Conservation (phyloP, 2,113 vertebrate genomes). For the Gambusia affinis region DNA sequence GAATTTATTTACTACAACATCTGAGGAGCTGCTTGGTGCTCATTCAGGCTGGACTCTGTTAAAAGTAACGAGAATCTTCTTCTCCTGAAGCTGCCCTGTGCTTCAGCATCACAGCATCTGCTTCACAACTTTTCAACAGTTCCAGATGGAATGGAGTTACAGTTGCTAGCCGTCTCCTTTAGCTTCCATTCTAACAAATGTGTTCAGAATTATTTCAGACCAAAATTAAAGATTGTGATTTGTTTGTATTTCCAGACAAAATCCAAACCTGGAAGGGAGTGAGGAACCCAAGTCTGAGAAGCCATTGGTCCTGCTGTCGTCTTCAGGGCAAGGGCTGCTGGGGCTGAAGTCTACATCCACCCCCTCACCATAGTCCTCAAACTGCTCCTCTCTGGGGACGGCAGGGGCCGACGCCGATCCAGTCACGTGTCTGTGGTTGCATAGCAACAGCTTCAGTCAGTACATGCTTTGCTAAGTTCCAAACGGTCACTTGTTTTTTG, state of each 20-base stretch:
- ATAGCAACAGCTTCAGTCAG: not conserved
- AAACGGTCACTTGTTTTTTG: not conserved
- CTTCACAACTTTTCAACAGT: not conserved
- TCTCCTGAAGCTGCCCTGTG: not conserved
- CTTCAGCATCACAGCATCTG: not conserved
- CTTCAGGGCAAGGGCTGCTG: slow-evolving; percentile 92
- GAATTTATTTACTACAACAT: too few relatives aligned
- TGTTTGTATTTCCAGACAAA: not conserved
- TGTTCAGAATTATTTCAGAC: not conserved
- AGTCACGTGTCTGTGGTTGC: slow-evolving; percentile 73
- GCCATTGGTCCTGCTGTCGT: slow-evolving; percentile 88
- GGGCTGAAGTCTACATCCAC: slow-evolving; percentile 92
- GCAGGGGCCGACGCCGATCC: slow-evolving; percentile 85
- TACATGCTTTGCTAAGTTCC: not conserved
- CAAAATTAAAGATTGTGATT: not conserved
- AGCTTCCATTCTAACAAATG: not conserved
- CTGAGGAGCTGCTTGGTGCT: too few relatives aligned
- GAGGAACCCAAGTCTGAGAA: slow-evolving; percentile 94
- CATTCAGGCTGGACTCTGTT: too few relatives aligned
- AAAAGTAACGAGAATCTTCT: not conserved
- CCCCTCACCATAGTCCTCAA: slow-evolving; percentile 96
- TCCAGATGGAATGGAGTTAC: not conserved
- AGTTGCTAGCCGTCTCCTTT: not conserved
- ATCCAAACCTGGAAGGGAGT: slow-evolving; percentile 88
- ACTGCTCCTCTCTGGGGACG: slow-evolving; percentile 90